A percentile compares a stretch with the other conserved stretches of the same genome.
phyloP scores from a whole-genome alignment of 2,113 vertebrate species.

The Zosterops lateralis region DNA sequence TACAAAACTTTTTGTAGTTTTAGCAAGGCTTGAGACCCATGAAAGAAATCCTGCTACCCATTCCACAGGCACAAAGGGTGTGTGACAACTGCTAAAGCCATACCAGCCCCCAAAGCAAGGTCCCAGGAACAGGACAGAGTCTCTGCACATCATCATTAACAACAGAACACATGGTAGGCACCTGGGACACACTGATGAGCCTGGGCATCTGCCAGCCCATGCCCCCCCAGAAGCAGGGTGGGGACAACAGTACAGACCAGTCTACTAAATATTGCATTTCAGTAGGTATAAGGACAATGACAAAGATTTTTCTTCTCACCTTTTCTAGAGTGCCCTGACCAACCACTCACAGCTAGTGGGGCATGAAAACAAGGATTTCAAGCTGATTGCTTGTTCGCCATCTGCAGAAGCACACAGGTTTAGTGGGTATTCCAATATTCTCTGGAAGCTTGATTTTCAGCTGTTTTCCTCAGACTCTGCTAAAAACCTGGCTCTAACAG shows the following conservation, averaged over 20 bases:
- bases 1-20: not conserved
- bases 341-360: not conserved
- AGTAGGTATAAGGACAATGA: not conserved
- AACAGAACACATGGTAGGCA: fast-evolving
- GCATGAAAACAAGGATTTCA: not conserved
- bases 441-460: not conserved
- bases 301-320: not conserved
- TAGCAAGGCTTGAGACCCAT: not conserved
- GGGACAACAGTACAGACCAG: not conserved
- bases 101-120: not conserved
- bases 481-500: not conserved
- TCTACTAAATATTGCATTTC: not conserved
- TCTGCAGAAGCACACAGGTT: not conserved
- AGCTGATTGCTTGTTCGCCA: not conserved
- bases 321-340: not conserved
- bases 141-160: not conserved
- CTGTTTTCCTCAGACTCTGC: not conserved
- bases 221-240: too few species aligned
- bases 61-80: not conserved
- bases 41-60: not conserved
- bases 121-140: not conserved
- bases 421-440: not conserved
- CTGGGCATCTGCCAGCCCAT: too few species aligned
- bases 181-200: not conserved
- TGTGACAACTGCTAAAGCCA: not conserved